Evolutionary conservation across 2,113 vertebrate genomes (phyloP), one percentile per base, ranked within the genome.

Genomic region (Hypocryptadius cinnamomeus): DNA sequence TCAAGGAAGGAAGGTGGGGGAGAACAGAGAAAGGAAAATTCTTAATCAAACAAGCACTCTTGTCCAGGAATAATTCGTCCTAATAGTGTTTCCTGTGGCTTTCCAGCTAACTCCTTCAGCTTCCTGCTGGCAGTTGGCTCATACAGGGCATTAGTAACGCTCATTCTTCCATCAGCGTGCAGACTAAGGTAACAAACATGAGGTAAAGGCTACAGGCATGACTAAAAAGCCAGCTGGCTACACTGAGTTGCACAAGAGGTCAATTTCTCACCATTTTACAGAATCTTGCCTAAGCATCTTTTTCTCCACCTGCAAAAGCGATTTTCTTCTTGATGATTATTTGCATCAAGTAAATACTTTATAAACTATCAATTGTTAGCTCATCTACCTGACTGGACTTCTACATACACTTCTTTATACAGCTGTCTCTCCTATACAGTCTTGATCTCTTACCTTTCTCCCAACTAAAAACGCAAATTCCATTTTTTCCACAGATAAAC

Each of bases 51-150:
- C 27, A 90, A 57, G 53, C 30, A 84, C 73, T 97, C 96, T 98
- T 96, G 96, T 97, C 92, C 90, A 96, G 93, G 88, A 96, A 89
- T 96, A 96, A 96, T 94, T 95, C 92, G 69, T 95, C 85, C 83
- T 98, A 95, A 95, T 96, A 90, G 89, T 7, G 61, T 91, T 98
- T 97, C 96, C 97, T 96, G 93, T 89, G 90, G 97, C 87, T 97
- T 98, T 97, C 93, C 64, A 96, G 84, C 91, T 93, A 96, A 85
- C 59, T 93, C 53, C 25, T 63, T 79, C 5, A 73, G 81, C 69
- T 95, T 91, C 90, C 86, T 96, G 87, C 92, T 94, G 79, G 89
- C 79, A 83, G 25, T 64, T 94, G 74, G 91, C 85, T 96, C 86
- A 82, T 16, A 90, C 71, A 65, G 35, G 40, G 69, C 40, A 81